phyloP scores from a whole-genome alignment of 2,888 invertebrate genomes.

The Peribatodes rhomboidaria region DNA sequence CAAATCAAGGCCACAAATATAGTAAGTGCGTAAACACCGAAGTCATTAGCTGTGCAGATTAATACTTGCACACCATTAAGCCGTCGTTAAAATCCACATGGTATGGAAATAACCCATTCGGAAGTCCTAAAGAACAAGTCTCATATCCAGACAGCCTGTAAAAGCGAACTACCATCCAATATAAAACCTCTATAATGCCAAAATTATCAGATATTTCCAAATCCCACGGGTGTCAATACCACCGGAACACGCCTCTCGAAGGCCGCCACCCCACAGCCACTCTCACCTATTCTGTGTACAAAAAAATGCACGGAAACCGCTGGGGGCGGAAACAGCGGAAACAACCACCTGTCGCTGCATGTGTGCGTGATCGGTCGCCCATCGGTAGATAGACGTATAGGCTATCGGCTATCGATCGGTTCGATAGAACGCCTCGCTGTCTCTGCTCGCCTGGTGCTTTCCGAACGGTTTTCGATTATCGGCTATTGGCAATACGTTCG shows the following conservation, averaged over 20 bases:
- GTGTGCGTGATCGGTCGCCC: slow-evolving; percentile 33
- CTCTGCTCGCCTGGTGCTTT: slow-evolving; percentile 76
- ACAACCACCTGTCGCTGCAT: slow-evolving; percentile 46
- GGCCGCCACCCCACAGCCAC: slow-evolving; percentile 25
- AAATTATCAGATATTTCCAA: slow-evolving; percentile 2
- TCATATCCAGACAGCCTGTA: too few relatives aligned
- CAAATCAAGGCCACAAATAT: too few relatives aligned
- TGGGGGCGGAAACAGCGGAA: slow-evolving; percentile 33
- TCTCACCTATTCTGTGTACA: slow-evolving; percentile 12
- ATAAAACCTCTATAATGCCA: not conserved
- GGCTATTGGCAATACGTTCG: slow-evolving; percentile 77
- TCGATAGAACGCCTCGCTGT: slow-evolving; percentile 66
- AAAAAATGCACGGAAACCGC: slow-evolving; percentile 35
- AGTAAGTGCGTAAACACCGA: too few relatives aligned
- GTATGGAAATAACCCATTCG: too few relatives aligned
- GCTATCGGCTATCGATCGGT: slow-evolving; percentile 71
- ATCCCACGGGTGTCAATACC: slow-evolving; percentile 37
- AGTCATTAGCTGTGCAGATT: too few relatives aligned
- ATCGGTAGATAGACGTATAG: slow-evolving; percentile 46
- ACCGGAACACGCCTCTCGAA: slow-evolving; percentile 5
- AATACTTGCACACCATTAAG: too few relatives aligned
- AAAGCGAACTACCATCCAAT: too few relatives aligned
- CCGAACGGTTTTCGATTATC: slow-evolving; percentile 82
- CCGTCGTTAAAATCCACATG: too few relatives aligned
- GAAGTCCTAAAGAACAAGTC: too few relatives aligned